phyloP scores from a whole-genome alignment of 2,888 invertebrate genomes.

The Acleris cristana region DNA sequence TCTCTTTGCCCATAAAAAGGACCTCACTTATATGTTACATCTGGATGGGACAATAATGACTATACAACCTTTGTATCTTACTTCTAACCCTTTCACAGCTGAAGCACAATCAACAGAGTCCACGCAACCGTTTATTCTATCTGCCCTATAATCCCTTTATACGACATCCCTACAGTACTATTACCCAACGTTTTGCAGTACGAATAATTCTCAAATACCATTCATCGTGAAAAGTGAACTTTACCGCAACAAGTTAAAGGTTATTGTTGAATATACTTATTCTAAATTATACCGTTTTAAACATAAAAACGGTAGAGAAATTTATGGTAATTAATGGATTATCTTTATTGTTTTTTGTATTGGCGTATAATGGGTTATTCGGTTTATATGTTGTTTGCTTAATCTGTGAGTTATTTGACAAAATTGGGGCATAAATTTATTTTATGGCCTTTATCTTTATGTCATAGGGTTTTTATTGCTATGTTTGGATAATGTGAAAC shows the following conservation, averaged over 20 bases:
- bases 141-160: conserved; percentile 35
- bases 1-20: no score
- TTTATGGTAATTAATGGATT: conserved; percentile 34
- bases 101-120: conserved; percentile 30
- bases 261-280: conserved; percentile 1
- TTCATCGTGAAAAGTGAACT: conserved; percentile 1
- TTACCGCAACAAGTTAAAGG: background rate
- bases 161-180: conserved; percentile 31
- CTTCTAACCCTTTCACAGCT: conserved; percentile 2
- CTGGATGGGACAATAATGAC: no score
- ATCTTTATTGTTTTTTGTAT: conserved; percentile 37
- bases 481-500: background rate
- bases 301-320: conserved; percentile 9
- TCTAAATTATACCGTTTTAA: no score
- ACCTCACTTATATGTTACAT: no score
- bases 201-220: conserved; percentile 24
- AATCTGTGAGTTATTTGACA: conserved; percentile 9
- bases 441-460: background rate
- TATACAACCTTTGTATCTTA: no score
- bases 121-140: conserved; percentile 23
- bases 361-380: conserved; percentile 29
- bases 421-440: background rate
- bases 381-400: conserved; percentile 26
- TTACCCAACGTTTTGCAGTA: conserved; percentile 35
- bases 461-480: background rate